Evolutionary conservation across 1,140 invertebrate genomes (phyloP).

Genomic region (Lycorma delicatula): DNA sequence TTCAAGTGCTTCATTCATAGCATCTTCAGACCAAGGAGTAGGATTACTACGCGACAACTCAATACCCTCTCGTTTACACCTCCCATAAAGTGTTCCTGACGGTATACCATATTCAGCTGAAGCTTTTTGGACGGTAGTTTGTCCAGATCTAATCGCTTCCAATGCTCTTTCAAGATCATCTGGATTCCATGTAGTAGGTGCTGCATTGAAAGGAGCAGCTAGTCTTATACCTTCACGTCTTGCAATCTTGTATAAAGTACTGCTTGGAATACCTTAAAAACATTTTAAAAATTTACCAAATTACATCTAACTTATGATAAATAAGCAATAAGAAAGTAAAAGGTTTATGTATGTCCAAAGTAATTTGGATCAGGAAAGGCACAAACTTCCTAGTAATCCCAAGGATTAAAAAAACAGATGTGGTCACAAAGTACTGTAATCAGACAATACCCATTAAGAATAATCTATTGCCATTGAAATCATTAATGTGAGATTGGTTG

Average conservation of each 20-base stretch:
- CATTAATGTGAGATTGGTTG: too few species aligned
- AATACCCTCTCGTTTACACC: constrained; percentile 81
- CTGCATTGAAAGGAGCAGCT: constrained; percentile 81
- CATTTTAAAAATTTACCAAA: too few species aligned
- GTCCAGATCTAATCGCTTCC: constrained; percentile 70
- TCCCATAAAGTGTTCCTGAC: constrained; percentile 72
- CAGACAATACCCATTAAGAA: too few species aligned
- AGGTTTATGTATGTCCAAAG: background rate
- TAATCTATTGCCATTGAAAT: too few species aligned
- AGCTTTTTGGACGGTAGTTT: constrained; percentile 75
- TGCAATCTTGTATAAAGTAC: constrained; percentile 83
- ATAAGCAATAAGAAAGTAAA: background rate
- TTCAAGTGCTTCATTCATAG: constrained; percentile 80
- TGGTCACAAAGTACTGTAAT: too few species aligned
- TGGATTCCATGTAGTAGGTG: constrained; percentile 77
- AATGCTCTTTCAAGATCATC: constrained; percentile 73
- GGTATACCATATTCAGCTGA: constrained; percentile 78
- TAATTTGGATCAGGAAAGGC: background rate
- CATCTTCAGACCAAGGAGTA: constrained; percentile 82
- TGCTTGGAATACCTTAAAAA: constrained; percentile 64
- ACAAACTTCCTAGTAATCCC: background rate
- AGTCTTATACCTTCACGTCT: constrained; percentile 77
- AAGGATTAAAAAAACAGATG: too few species aligned
- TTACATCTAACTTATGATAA: too few species aligned
- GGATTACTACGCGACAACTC: constrained; percentile 75